A percentile compares a stretch with the other conserved stretches of the same genome.
phyloP scores from a whole-genome alignment of 2,888 invertebrate genomes.

The Allolobophora icterica region DNA sequence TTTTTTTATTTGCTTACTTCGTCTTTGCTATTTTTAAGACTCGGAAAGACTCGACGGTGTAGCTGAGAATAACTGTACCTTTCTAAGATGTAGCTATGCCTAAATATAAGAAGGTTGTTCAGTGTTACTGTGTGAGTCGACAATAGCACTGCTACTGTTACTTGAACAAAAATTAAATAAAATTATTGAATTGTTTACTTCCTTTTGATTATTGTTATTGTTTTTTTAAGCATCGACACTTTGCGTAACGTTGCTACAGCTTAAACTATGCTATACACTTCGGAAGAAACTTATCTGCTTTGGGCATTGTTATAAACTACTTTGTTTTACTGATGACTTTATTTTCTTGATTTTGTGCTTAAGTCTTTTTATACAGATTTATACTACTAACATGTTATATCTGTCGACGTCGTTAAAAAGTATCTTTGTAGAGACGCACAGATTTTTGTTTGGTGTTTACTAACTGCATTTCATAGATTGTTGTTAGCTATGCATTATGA shows the following conservation, averaged over 20 bases:
- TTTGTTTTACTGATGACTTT: not conserved
- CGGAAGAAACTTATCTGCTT: not conserved
- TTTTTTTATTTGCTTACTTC: not conserved
- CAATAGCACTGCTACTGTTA: no score
- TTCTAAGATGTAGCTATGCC: no score
- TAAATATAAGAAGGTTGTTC: no score
- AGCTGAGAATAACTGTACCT: no score
- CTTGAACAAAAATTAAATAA: not conserved
- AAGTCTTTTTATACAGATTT: constrained; percentile 1
- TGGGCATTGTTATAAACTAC: not conserved
- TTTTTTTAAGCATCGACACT: not conserved
- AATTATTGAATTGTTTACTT: not conserved
- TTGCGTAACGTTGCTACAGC: not conserved
- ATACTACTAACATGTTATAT: not conserved
- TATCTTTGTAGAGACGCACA: not conserved
- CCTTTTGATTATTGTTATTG: not conserved
- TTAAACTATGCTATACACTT: not conserved
- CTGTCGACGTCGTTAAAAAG: not conserved
- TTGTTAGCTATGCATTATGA: not conserved
- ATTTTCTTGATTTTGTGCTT: not conserved
- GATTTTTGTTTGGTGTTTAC: constrained; percentile 12
- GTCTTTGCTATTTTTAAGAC: not conserved
- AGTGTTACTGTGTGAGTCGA: no score
- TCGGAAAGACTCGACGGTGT: no score
- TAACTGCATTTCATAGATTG: not conserved